A percentile compares a stretch with the other conserved stretches of the same genome.
Evolutionary conservation across 2,888 invertebrate species (phyloP).

Genomic region (Drosophila bunnanda): DNA sequence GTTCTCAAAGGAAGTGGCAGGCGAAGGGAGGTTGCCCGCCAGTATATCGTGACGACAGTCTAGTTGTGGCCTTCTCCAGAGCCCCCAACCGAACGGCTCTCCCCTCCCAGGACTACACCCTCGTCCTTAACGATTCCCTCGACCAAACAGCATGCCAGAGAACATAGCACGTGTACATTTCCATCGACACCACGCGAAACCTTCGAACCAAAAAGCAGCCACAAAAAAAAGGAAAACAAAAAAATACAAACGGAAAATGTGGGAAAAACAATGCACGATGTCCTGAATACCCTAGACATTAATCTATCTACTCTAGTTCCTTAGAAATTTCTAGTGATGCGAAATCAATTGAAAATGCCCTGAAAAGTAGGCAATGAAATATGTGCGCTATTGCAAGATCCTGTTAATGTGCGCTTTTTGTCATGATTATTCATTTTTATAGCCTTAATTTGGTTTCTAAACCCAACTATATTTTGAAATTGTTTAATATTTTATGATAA

Average conservation of each 20-base stretch:
- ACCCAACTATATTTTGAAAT: too few species aligned
- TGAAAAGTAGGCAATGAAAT: background rate
- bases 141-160: slow-evolving; percentile 22
- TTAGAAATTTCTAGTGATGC: too few species aligned
- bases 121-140: slow-evolving; percentile 42
- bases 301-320: background rate
- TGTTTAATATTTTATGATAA: too few species aligned
- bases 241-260: slow-evolving; percentile 1
- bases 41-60: slow-evolving; percentile 50
- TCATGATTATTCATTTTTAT: background rate
- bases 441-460: too few species aligned
- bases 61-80: slow-evolving; percentile 12
- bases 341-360: background rate
- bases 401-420: background rate
- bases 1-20: slow-evolving; percentile 46
- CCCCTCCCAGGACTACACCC: slow-evolving; percentile 24
- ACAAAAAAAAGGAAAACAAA: slow-evolving; percentile 22
- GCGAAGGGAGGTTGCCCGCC: slow-evolving; percentile 4
- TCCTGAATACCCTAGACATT: slow-evolving; percentile 18
- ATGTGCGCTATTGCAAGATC: background rate
- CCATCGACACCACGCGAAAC: slow-evolving; percentile 69
- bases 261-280: background rate
- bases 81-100: background rate
- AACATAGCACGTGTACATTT: slow-evolving; percentile 58
- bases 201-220: slow-evolving; percentile 46